Evolutionary conservation across 2,888 invertebrate species (phyloP).

Genomic region (Lasius fuliginosus): DNA sequence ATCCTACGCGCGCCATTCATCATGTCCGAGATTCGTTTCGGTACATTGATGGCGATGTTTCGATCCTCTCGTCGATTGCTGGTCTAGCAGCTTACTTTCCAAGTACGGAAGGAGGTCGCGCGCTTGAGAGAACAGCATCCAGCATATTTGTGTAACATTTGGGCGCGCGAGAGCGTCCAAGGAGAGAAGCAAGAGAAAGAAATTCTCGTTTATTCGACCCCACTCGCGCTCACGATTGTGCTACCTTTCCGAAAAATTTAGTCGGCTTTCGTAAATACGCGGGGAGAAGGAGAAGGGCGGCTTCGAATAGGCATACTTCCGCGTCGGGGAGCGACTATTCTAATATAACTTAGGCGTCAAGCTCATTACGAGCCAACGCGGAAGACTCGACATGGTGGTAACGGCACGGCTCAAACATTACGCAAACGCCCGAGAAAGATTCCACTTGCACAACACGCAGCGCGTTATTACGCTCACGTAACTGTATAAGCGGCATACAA

Average conservation of each 20-base stretch:
- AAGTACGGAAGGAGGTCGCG: constrained; percentile 45
- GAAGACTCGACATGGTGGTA: constrained; percentile 66
- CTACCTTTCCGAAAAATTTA: background rate
- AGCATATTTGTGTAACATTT: background rate
- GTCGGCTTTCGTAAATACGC: background rate
- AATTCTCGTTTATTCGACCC: background rate
- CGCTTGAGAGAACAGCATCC: constrained; percentile 10
- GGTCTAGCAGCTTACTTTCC: constrained; percentile 34
- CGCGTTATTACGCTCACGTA: constrained; percentile 68
- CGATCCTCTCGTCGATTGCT: constrained; percentile 7
- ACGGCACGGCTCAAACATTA: constrained; percentile 60
- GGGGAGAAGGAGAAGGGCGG: background rate
- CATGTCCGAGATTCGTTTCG: constrained; percentile 6
- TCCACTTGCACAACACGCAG: constrained; percentile 72
- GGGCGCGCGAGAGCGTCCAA: background rate
- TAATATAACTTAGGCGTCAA: constrained; percentile 34
- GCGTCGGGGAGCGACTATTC: constrained; percentile 34
- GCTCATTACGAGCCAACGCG: constrained; percentile 70
- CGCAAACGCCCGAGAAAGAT: constrained; percentile 73
- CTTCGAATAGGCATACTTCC: background rate
- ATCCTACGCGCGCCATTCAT: background rate
- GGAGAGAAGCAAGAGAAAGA: background rate
- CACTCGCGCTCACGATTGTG: too few relatives aligned
- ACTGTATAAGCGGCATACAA: constrained; percentile 39
- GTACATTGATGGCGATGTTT: background rate